These are phyloP conservation scores for Lucifuga dentata DNA, from an alignment of 2,113 vertebrate species.

Conservation along the genomic window DNA sequence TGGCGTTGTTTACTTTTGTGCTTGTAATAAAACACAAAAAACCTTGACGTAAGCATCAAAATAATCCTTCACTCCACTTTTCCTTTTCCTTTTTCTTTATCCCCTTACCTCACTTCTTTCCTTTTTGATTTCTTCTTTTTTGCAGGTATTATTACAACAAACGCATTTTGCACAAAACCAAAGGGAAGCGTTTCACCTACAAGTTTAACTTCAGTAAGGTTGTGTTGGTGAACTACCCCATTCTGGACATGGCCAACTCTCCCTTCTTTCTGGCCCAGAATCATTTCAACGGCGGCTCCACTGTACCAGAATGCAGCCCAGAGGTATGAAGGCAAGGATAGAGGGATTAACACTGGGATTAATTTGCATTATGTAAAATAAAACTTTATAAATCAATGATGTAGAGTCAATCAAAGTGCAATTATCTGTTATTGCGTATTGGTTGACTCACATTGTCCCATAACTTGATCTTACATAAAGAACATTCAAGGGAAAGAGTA, in stretches of 20 bases:
- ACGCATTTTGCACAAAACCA: constrained; percentile 95
- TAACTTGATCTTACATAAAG: too few species aligned
- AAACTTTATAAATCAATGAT: too few species aligned
- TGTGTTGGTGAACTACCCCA: constrained; percentile 91
- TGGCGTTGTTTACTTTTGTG: constrained; percentile 65
- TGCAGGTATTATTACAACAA: constrained; percentile 95
- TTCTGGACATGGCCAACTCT: constrained; percentile 90
- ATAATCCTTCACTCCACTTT: constrained; percentile 69
- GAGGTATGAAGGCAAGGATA: constrained; percentile 81
- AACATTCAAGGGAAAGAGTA: too few species aligned
- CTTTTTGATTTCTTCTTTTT: constrained; percentile 44
- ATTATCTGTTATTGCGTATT: too few species aligned
- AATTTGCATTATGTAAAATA: not conserved
- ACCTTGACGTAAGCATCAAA: constrained; percentile 71
- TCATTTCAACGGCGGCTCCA: constrained; percentile 84
- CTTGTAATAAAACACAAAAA: constrained; percentile 59
- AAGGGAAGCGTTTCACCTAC: constrained; percentile 95
- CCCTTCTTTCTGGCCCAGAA: constrained; percentile 89
- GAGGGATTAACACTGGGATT: not conserved
- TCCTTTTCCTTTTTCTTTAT: constrained; percentile 54
- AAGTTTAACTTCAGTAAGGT: constrained; percentile 97
- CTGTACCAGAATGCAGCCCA: constrained; percentile 86
- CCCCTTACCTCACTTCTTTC: constrained; percentile 46
- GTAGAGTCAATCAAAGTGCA: too few species aligned
- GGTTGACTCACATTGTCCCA: too few species aligned